Percentiles rank a stretch among this genome's conserved stretches.
Evolutionary conservation across 2,113 vertebrate genomes (phyloP).

Genomic region (Beaufortia kweichowensis): DNA sequence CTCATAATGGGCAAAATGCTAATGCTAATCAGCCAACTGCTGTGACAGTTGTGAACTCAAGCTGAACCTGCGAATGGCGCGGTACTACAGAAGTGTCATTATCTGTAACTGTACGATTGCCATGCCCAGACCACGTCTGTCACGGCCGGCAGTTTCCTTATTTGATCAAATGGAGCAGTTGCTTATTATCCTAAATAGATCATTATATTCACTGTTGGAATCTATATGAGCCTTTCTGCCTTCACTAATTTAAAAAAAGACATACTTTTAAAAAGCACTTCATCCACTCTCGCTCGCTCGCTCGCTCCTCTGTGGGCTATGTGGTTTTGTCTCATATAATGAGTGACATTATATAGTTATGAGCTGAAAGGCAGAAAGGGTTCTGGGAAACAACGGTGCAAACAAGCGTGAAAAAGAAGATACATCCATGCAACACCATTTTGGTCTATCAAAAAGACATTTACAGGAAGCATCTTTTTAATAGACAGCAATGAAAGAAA

Average conservation of each 20-base stretch:
- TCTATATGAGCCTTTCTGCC: not conserved
- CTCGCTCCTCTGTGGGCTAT: not conserved
- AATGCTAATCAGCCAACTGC: constrained; percentile 43
- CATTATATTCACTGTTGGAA: constrained; percentile 13
- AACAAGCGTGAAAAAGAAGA: not conserved
- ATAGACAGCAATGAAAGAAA: constrained; percentile 29
- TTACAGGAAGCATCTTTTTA: constrained; percentile 15
- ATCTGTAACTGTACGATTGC: constrained; percentile 2
- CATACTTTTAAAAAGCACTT: not conserved
- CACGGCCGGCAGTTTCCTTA: constrained; percentile 6
- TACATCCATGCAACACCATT: not conserved
- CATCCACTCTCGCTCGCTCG: not conserved
- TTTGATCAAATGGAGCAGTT: not conserved
- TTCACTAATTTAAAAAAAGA: not conserved
- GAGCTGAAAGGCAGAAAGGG: constrained; percentile 10
- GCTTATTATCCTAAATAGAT: constrained; percentile 27
- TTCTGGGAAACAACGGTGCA: not conserved
- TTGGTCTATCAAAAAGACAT: constrained; percentile 7
- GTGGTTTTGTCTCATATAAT: constrained; percentile 4
- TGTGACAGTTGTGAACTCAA: constrained; percentile 43
- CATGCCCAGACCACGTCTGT: not conserved
- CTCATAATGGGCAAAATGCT: constrained; percentile 25
- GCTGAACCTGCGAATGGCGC: constrained; percentile 24
- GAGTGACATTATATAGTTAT: not conserved
- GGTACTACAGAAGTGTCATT: constrained; percentile 30